A percentile compares a stretch with the other conserved stretches of the same genome.
Evolutionary conservation across 2,888 invertebrate genomes (phyloP).

Genomic region (Sinohyriopsis cumingii): DNA sequence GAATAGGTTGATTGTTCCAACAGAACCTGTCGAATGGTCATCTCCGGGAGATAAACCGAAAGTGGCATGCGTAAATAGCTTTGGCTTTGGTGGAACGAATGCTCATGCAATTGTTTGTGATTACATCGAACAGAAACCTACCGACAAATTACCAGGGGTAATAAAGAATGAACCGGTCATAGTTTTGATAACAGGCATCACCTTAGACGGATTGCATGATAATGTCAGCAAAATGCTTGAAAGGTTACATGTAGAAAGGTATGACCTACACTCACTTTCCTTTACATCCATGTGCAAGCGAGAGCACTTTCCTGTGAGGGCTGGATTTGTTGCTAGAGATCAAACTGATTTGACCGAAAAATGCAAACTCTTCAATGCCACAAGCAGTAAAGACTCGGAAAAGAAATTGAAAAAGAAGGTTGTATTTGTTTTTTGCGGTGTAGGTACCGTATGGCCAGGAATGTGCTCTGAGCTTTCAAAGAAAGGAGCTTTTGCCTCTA

Average conservation of each 20-base stretch:
- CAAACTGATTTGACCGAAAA: no score
- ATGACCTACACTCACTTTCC: no score
- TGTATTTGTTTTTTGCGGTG: slow-evolving; percentile 49
- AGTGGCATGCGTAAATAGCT: no score
- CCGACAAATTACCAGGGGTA: neutral
- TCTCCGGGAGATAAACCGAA: neutral
- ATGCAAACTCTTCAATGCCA: no score
- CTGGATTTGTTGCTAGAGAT: no score
- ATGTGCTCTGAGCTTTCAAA: slow-evolving; percentile 36
- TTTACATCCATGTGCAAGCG: neutral
- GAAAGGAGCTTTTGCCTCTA: neutral
- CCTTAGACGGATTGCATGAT: no score
- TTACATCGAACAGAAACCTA: no score
- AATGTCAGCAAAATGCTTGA: neutral
- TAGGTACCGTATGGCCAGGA: slow-evolving; percentile 44
- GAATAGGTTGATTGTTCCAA: slow-evolving; percentile 18
- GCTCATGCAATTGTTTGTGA: neutral
- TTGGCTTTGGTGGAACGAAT: no score
- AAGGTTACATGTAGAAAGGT: neutral
- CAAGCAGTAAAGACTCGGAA: neutral
- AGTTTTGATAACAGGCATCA: no score
- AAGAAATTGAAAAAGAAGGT: slow-evolving; percentile 8
- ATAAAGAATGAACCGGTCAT: no score
- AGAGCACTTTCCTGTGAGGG: no score
- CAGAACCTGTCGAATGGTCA: slow-evolving; percentile 7